Conservation (phyloP, 2,888 invertebrate genomes). For the Chrysolina haemoptera region DNA sequence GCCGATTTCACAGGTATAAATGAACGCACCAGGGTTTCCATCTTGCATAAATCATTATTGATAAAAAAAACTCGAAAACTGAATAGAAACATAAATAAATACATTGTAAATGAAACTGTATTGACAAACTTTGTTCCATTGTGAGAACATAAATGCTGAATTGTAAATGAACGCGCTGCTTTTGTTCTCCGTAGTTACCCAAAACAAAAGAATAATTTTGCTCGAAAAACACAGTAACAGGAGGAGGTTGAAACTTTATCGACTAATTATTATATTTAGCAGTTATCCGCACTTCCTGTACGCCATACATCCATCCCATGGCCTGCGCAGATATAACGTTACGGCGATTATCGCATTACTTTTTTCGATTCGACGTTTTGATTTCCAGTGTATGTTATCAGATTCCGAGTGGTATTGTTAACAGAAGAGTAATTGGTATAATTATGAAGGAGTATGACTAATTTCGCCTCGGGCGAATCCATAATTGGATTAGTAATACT, state of each 20-base stretch:
- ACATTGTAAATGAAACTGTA: neutral
- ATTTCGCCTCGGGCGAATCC: conserved; percentile 9
- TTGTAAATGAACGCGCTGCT: neutral
- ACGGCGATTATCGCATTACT: conserved; percentile 41
- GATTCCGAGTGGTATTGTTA: conserved; percentile 11
- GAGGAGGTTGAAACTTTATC: conserved; percentile 29
- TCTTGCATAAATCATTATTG: too few species aligned
- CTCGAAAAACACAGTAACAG: conserved; percentile 1
- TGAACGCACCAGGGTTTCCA: too few species aligned
- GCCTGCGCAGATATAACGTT: conserved; percentile 31
- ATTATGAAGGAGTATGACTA: neutral
- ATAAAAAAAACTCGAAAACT: too few species aligned
- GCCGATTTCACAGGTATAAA: too few species aligned
- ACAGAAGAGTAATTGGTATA: conserved; percentile 18
- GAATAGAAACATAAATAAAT: too few species aligned
- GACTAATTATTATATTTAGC: conserved; percentile 39
- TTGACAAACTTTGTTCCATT: neutral
- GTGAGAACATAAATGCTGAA: neutral
- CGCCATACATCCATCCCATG: conserved; percentile 17
- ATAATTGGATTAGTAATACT: conserved; percentile 11
- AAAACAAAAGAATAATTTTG: conserved; percentile 12
- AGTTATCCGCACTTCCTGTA: conserved; percentile 38
- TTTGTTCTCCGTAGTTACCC: neutral
- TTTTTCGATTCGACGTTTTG: conserved; percentile 23
- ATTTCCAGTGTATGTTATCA: conserved; percentile 25